Evolutionary conservation across 2,113 vertebrate species (phyloP), one percentile per base, ranked within the genome.

Genomic region (Mionectes macconnelli): DNA sequence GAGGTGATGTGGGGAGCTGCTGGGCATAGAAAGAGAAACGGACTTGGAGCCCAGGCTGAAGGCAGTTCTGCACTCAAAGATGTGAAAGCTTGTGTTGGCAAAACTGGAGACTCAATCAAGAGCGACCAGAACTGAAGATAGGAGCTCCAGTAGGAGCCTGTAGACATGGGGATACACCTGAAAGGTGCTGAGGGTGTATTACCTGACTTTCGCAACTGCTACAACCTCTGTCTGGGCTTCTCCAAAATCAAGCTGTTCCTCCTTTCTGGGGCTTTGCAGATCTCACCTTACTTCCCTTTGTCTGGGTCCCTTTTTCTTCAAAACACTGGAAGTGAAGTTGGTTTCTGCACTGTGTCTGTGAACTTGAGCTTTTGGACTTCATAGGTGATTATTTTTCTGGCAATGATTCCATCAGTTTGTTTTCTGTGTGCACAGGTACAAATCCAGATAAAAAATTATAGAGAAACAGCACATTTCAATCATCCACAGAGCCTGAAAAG

Each of bases 131-230:
- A 22, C 72, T 39, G 47, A 50, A 69, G 44, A 17, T 4, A 2
- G 12, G 57, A 40, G 33, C 30, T 62, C 33, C 45, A 10, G 39
- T 12, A 37, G 27, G 12, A 85, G 40, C 10, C 40, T 30, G 44
- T 69, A 37, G 8, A 35, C 30, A 8, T 21, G 10, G 18, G 31
- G 24, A 35, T 75, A 27, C 1, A 2, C 31, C n/a, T 78, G 44
- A 50, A 68, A 49, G 0, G 2, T 19, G 14, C 24, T 47, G 52
- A 62, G 15, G 4, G 11, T 59, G 18, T 1, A 1, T 50, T 66
- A 70, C 16, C 21, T n/a, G 52, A 35, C 47, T 53, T 79, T 59
- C 10, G 39, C 20, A 40, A 25, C 35, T 59, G 25, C 47, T 81
- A 11, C 60, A 27, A 14, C 14, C 39, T 49, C 33, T 35, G 10